These are phyloP conservation scores for Turnix velox DNA, from an alignment of 2,113 vertebrate species.

Conservation along the genomic window DNA sequence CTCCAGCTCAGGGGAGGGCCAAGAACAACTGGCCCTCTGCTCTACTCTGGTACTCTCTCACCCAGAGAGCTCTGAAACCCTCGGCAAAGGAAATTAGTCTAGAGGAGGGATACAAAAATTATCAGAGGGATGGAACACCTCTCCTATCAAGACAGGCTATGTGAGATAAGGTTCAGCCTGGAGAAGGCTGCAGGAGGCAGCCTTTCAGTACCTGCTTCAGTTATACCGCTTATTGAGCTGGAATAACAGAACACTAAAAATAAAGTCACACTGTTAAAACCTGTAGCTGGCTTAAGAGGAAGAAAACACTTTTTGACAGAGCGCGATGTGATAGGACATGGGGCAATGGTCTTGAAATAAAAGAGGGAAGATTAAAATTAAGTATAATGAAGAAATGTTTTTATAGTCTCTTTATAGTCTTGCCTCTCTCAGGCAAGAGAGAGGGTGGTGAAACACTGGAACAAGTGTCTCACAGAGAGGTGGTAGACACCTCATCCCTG, in stretches of 20 bases:
- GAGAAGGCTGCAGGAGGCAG: background rate
- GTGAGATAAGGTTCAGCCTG: background rate
- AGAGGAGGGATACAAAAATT: background rate
- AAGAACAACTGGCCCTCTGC: background rate
- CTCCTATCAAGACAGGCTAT: background rate
- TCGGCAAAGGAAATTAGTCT: background rate
- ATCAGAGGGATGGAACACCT: background rate
- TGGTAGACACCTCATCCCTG: background rate
- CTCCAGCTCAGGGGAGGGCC: background rate
- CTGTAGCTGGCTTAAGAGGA: background rate
- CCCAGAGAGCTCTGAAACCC: background rate
- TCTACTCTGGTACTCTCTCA: background rate
- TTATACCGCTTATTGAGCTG: accelerated
- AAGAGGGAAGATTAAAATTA: background rate
- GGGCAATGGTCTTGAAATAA: background rate
- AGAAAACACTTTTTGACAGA: background rate
- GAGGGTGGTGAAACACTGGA: background rate
- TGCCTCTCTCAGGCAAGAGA: too few relatives aligned
- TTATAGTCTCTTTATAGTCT: too few relatives aligned
- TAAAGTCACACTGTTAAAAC: background rate
- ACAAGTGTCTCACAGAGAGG: too few relatives aligned
- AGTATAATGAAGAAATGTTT: background rate
- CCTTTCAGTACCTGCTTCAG: background rate
- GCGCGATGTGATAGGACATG: background rate
- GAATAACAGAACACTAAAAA: background rate